Evolutionary conservation across 1,140 invertebrate genomes (phyloP), one percentile per base, ranked within the genome.

Genomic region (Trichonephila inaurata): DNA sequence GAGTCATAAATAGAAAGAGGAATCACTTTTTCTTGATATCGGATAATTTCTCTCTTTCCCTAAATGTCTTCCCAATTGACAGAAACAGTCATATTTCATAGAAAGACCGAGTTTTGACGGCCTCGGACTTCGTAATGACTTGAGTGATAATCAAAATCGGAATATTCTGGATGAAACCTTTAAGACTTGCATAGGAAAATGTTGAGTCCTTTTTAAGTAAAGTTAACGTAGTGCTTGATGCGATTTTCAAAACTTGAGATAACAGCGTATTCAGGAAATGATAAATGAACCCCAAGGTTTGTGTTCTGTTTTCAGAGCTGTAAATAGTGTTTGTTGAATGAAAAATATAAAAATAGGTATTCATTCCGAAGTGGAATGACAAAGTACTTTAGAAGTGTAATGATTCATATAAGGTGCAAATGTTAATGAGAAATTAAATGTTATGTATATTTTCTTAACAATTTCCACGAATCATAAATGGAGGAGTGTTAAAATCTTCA

Each of bases 61-160:
- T 85, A 85, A 85, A 85, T 85, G 82, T 85, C 82, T 85, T 85
- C 82, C 44, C 82, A 85, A 85, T 85, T 85, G 82, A 85, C 82
- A 85, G 19, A 85, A 44, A 44, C 82, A 85, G 82, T 85, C 82
- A 85, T 85, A 85, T 85, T 85, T 85, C 82, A 85, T 58, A n/a
- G 58, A 24, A 58, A 58, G 82, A 85, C 82, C 82, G 82, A 85
- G 82, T 58, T 85, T 85, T 85, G 82, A 85, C 40, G 82, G 8
- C 82, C 21, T 85, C 16, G 69, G 69, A 77, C 24, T 77, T 24
- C 2, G 82, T 85, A 85, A 85, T 85, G 82, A 85, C 44, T n/a
- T 58, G 10, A n/a, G 51, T 85, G 58, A 85, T 85, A 77, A 77
- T 77, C 69, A 77, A 28, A 77, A 77, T 33, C 28, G 69, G 14